Evolutionary conservation across 2,797 vertebrate species (phyloP), one percentile per base, ranked within the genome.

Genomic region (Syngnathus rostellatus): DNA sequence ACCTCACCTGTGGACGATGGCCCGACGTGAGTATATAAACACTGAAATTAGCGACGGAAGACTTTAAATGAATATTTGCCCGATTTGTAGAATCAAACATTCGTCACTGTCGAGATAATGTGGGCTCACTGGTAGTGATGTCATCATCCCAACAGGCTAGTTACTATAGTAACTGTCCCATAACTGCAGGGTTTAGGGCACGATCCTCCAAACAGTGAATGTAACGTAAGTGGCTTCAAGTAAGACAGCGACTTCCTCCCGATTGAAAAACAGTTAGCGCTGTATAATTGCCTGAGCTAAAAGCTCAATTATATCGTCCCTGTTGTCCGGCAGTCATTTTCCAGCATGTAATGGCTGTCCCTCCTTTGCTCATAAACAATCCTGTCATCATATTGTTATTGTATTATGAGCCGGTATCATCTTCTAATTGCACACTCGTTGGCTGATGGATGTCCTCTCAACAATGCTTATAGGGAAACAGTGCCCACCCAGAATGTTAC

Each of bases 381-480:
- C 64, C 54, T 63, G 55, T 67, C 63, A 17, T 48, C 59, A 8
- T 62, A 77, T 54, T 62, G 55, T 77, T 62, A 70, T 81, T 73
- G 70, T 81, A 63, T 81, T 73, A 72, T 86, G 71, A 86, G 74
- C 77, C 77, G 75, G 71, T 88, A 80, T 85, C 86, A 76, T 89
- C 77, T 82, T 82, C 83, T 76, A 85, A 77, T 83, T 88, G 77
- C 88, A 88, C 90, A 83, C 64, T 84, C 85, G 62, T 70, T 83
- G 83, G 83, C 73, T 85, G 85, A 85, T 75, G 86, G 83, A 85
- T 75, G 80, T 66, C 57, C 60, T 80, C 68, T 64, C 72, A 69
- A 38, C 72, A n/a, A 71, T 79, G 65, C 72, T 78, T 87, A 73
- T 87, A 91, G 89, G 67, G 89, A 87, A 77, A 58, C 83, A 90